Percentiles rank a stretch among this genome's conserved stretches.
phyloP scores from a whole-genome alignment of 2,113 vertebrate genomes.

The Callaeas wilsoni region DNA sequence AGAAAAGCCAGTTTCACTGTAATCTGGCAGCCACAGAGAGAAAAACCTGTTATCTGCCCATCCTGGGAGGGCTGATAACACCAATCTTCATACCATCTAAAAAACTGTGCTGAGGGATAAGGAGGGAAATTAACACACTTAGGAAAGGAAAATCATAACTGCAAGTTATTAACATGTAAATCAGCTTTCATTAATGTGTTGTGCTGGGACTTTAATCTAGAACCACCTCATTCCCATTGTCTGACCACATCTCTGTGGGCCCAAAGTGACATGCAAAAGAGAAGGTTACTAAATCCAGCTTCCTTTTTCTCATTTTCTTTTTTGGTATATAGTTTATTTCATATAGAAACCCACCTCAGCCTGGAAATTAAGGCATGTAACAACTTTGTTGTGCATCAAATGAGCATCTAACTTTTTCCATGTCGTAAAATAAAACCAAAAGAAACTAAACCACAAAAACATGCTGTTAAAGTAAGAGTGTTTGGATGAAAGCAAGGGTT shows the following conservation, averaged over 20 bases:
- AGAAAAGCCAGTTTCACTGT: not conserved
- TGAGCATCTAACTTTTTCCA: not conserved
- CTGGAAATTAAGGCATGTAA: not conserved
- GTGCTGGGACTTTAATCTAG: not conserved
- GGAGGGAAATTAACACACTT: not conserved
- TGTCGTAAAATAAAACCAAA: not conserved
- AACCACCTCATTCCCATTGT: not conserved
- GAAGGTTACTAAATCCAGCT: not conserved
- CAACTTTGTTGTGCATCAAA: not conserved
- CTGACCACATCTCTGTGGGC: not conserved
- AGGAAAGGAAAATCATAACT: not conserved
- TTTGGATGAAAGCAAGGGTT: constrained; percentile 20
- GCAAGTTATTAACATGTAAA: not conserved
- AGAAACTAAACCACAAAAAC: not conserved
- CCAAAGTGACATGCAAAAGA: not conserved
- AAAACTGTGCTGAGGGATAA: not conserved
- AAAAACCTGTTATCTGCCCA: not conserved
- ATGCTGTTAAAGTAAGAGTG: constrained; percentile 1
- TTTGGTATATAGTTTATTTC: not conserved
- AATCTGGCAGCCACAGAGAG: not conserved
- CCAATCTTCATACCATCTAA: not conserved
- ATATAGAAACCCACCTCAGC: not conserved
- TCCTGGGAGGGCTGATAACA: constrained; percentile 13
- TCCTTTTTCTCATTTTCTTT: not conserved
- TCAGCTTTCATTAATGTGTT: not conserved